Evolutionary conservation across 2,888 invertebrate genomes (phyloP), one percentile per base, ranked within the genome.

Genomic region (Anticlea derivata): DNA sequence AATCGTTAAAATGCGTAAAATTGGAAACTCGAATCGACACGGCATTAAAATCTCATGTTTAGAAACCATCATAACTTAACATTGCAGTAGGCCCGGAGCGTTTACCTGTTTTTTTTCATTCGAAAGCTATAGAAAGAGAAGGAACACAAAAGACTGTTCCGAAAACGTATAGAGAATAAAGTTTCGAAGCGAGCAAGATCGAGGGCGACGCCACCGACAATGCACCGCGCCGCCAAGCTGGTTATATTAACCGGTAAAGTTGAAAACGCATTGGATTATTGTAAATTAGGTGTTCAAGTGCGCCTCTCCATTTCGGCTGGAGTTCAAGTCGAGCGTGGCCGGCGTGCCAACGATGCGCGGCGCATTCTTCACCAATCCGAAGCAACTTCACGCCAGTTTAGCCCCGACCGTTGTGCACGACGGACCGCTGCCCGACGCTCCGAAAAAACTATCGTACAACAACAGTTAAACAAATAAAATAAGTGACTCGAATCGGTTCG

Each of bases 341-440:
- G 84, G 86, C 82, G 86, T 81, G 80, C 86, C 88, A 83, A 86
- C 88, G 81, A 85, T 90, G 89, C 89, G 89, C 88, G 71, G 86
- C 87, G 87, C 89, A 89, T 83, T 86, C 88, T 83, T 85, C 79
- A 83, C 86, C 86, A 83, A 83, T 83, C 83, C 79, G 44, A 73
- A 70, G 73, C 71, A 82, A 88, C 90, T 88, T 87, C 88, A 86
- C 74, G 82, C 73, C 84, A 90, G 89, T 90, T 86, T 79, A 80
- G 78, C 78, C 74, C 78, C 75, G 78, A 80, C 75, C 75, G 68
- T 64, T 76, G 70, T 51, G 50, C 65, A 71, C 65, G 83, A 65
- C 69, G 80, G 84, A 83, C 78, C 75, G 74, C 69, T 71, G 83
- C 64, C 73, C 78, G 75, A 66, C 76, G 75, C 58, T 65, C 66